Evolutionary conservation across 2,797 vertebrate genomes (phyloP).

Genomic region (Rhinoraja longicauda): DNA sequence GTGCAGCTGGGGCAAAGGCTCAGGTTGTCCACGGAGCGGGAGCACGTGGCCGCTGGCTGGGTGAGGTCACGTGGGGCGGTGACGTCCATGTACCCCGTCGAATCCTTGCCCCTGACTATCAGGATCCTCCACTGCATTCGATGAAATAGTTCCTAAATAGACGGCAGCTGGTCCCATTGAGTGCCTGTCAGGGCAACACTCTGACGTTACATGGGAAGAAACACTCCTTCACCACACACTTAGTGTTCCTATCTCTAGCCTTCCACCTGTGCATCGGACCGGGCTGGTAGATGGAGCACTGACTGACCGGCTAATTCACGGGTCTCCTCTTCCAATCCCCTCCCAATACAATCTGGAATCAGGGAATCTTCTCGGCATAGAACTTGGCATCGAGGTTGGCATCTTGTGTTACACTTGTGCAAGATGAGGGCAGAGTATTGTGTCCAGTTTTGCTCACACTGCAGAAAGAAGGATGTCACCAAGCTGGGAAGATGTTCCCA

Average conservation of each 20-base stretch:
- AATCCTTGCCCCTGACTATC: background rate
- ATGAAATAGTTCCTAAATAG: background rate
- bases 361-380: background rate
- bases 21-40: too few relatives aligned
- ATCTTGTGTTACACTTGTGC: too few relatives aligned
- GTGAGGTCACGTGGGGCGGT: too few relatives aligned
- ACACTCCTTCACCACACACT: too few relatives aligned
- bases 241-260: background rate
- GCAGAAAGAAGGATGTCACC: too few relatives aligned
- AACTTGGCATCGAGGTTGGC: too few relatives aligned
- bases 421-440: too few relatives aligned
- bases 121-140: background rate
- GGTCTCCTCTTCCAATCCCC: background rate
- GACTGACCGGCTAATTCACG: slow-evolving; percentile 19
- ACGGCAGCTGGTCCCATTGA: too few relatives aligned
- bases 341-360: background rate
- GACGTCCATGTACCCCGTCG: too few relatives aligned
- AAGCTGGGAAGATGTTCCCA: too few relatives aligned
- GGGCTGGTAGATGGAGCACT: background rate
- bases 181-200: background rate
- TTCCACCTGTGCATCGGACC: background rate
- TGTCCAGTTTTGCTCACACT: too few relatives aligned
- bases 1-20: background rate
- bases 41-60: too few relatives aligned
- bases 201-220: background rate